phyloP scores from a whole-genome alignment of 35 echinoderm and acorn worm species.

The Ptychodera flava region DNA sequence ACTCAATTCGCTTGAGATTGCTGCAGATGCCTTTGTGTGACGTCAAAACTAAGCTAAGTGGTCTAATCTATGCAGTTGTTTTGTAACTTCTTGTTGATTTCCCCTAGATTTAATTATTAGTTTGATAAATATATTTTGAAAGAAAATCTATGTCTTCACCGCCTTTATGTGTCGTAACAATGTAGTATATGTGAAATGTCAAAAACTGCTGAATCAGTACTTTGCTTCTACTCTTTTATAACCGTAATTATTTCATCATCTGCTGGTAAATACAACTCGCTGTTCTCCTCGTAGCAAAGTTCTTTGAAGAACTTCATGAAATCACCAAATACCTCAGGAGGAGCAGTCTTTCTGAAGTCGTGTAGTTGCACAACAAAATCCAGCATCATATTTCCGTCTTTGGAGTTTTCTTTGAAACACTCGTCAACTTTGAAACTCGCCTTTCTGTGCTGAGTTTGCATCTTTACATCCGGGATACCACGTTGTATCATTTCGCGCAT shows the following conservation, averaged over 20 bases:
- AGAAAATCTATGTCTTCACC: too few species aligned
- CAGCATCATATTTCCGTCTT: background rate
- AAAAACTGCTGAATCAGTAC: too few species aligned
- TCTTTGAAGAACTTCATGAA: background rate
- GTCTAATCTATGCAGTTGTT: too few species aligned
- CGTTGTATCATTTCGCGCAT: background rate
- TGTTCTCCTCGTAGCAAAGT: background rate
- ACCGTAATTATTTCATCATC: background rate
- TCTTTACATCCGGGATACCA: background rate
- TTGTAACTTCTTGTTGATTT: too few species aligned
- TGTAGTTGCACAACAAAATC: background rate
- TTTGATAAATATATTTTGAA: too few species aligned
- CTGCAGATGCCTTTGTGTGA: too few species aligned
- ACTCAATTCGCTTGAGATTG: too few species aligned
- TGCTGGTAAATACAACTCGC: background rate
- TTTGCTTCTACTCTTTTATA: too few species aligned
- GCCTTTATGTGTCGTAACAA: too few species aligned
- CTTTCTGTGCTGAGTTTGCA: background rate
- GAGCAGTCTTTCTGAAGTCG: background rate
- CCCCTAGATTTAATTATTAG: too few species aligned
- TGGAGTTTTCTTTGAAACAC: background rate
- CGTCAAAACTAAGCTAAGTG: too few species aligned
- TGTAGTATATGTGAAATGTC: too few species aligned
- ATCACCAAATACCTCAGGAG: background rate
- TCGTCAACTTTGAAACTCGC: background rate